phyloP scores from a whole-genome alignment of 2,888 invertebrate genomes.

The Lasioglossum villosulum region DNA sequence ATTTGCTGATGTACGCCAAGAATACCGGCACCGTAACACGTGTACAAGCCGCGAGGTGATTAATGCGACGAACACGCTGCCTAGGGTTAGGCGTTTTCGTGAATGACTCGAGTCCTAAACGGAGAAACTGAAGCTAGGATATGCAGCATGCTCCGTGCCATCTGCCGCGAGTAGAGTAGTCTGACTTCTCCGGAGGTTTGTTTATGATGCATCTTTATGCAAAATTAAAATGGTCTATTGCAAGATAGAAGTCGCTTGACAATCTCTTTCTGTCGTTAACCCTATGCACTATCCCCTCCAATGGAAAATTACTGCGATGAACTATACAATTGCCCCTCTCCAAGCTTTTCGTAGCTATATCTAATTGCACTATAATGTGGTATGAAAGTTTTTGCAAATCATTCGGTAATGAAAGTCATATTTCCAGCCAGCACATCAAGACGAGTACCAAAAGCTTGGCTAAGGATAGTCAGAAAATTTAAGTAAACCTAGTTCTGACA shows the following conservation, averaged over 20 bases:
- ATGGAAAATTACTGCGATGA: neutral
- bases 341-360: too few species aligned
- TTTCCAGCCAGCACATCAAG: too few species aligned
- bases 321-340: too few species aligned
- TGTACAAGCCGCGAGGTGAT: slow-evolving; percentile 41
- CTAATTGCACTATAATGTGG: too few species aligned
- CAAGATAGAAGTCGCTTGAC: neutral
- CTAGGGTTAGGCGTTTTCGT: slow-evolving; percentile 23
- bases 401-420: too few species aligned
- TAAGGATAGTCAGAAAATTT: too few species aligned
- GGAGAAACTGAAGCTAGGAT: neutral
- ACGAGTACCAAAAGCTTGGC: too few species aligned
- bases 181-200: neutral
- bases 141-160: neutral
- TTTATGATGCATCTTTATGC: neutral
- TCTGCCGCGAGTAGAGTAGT: neutral
- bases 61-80: slow-evolving; percentile 27
- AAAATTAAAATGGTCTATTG: neutral
- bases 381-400: too few species aligned
- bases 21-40: slow-evolving; percentile 31
- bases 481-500: too few species aligned
- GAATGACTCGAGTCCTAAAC: neutral
- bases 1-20: slow-evolving; percentile 36
- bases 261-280: neutral
- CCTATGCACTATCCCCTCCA: neutral